Evolutionary conservation across 92 coral and sea anemone genomes (phyloP).

Genomic region (Zoanthus solanderi): DNA sequence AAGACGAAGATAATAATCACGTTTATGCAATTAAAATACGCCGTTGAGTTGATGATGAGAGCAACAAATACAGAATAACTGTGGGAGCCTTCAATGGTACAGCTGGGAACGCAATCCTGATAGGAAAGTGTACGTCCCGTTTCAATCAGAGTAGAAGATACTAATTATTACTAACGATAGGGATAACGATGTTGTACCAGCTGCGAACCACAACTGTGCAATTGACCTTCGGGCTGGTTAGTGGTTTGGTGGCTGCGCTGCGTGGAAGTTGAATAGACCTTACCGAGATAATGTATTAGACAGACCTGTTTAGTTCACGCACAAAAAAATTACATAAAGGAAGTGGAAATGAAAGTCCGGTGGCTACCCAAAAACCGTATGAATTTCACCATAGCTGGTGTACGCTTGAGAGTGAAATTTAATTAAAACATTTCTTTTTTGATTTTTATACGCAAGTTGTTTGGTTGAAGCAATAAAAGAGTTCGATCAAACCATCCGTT

Average conservation of each 20-base stretch:
- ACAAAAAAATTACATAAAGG: not conserved
- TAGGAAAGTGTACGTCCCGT: not conserved
- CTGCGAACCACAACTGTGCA: not conserved
- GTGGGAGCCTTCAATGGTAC: not conserved
- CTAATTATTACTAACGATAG: not conserved
- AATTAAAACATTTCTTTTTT: no score
- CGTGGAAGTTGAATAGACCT: not conserved
- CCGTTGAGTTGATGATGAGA: not conserved
- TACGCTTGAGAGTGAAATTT: no score
- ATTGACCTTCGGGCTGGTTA: not conserved
- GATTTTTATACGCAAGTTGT: no score
- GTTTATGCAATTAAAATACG: not conserved
- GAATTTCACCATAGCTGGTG: no score
- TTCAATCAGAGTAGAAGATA: not conserved
- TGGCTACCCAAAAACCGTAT: not conserved
- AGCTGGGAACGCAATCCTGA: not conserved
- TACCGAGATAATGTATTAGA: not conserved
- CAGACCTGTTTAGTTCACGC: not conserved
- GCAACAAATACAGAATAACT: not conserved
- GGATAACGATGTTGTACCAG: not conserved
- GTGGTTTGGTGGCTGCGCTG: not conserved
- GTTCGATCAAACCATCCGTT: no score
- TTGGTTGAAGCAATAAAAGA: no score
- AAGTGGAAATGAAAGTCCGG: not conserved
- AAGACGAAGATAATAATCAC: not conserved